Base-by-base conservation (phyloP, 1,140 invertebrate species). In the Muscidifurax raptorellus region DNA sequence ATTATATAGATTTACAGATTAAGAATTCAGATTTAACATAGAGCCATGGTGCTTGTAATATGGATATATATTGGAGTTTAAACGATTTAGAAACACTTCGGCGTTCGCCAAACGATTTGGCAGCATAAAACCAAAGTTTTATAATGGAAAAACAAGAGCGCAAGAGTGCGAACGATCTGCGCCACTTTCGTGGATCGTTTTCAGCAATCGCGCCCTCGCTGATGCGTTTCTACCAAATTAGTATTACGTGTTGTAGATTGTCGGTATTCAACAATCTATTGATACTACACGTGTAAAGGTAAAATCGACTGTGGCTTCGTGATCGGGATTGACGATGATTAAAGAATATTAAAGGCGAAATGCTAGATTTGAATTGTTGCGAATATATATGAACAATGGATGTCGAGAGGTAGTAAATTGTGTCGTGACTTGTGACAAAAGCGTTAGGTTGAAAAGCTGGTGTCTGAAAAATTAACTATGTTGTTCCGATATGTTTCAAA, bases 81-180 rank as follows among this genome's bases (percentile, higher is more conserved):
- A 75, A 71, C 28, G 18, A 83, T 69, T 59, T 77, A 86, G 67
- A 80, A 83, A 75, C 44, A 86, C 40, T 80, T 75, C 66, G 75
- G 69, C 77, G 64, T 52, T 75, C 18, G 25, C 72, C 40, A 86
- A 83, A 69, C 30, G 28, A 80, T 10, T 83, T 74, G 74, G 59
- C 67, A 72, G 52, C 71, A 52, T 75, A 67, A 85, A 85, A 69
- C 78, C 69, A 79, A 86, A 83, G 85, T 83, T 83, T 82, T 84
- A 9, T 47, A 74, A 76, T 66, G 47, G 75, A 22, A 71, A 81
- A 77, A 83, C 1, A 77, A 59, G 44, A 52, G 18, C n/a, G 18
- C 52, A n/a, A 76, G 22, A 40, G 18, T 59, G 28, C 4, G 30
- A 59, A 30, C 7, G 15, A 64, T 28, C 4, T 4, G 27, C 7